Evolutionary conservation across 2,888 invertebrate genomes (phyloP), one percentile per base, ranked within the genome.

Genomic region (Azorinus chamasolen): DNA sequence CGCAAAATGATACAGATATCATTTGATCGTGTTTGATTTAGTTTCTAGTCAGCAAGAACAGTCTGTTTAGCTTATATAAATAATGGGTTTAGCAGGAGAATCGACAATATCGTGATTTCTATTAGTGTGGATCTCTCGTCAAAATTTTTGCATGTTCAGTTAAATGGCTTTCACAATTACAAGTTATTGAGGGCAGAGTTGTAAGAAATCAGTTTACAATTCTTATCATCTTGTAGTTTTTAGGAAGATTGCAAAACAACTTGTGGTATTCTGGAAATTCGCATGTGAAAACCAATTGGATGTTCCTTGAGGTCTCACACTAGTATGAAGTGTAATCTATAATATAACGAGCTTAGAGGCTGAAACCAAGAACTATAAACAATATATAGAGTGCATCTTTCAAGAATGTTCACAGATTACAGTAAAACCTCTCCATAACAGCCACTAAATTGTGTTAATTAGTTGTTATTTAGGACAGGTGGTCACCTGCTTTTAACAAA

Each of bases 1-100:
- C 24, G 20, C 50, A 50, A 50, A 50, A 22, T 50, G 20, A 3
- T 50, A 10, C 20, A 22, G 20, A 50, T 50, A 50, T 50, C 50
- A 24, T 37, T 32, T 41, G 62, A 62, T 51, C 32, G 24, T 51
- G 27, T 66, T 37, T 43, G 50, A 59, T 68, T 48, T 25, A 18
- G 16, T 41, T 37, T 41, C 39, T 43, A 53, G 59, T 22, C 27
- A 58, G 51, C 46, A 45, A 59, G 68, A 48, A 51, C 68, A 59
- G 41, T 59, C 68, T 68, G 68, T 32, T 22, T 51, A 58, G 41
- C 27, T 6, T 39, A 68, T 68, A 45, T 16, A 16, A 8, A 20
- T 68, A 39, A 68, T 68, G 24, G 27, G 16, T 37, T 68, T 68
- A 18, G 14, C 68, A 59, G 51, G 6, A 41, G 20, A 14, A 22